These are phyloP conservation scores for Podarcis cretensis DNA, from an alignment of 2,113 vertebrate species.

Conservation along the genomic window DNA sequence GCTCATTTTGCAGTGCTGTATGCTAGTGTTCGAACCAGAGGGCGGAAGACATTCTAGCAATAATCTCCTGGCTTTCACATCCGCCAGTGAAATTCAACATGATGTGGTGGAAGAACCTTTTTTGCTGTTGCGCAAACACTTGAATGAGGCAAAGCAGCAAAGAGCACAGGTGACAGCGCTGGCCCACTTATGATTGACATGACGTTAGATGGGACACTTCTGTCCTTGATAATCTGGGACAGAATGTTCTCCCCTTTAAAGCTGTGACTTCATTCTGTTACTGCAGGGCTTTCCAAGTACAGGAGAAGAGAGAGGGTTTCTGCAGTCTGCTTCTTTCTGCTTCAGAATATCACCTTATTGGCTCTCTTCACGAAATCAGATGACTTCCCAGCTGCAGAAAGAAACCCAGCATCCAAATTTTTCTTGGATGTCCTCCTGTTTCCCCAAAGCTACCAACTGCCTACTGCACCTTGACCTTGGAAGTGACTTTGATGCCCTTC, in stretches of 20 bases:
- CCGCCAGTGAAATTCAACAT: rapidly evolving
- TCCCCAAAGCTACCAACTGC: neutral
- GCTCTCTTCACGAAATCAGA: neutral
- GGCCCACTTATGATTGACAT: slow-evolving; percentile 24
- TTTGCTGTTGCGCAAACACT: neutral
- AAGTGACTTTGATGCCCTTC: neutral
- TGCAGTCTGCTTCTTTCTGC: slow-evolving; percentile 31
- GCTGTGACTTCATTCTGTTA: slow-evolving; percentile 20
- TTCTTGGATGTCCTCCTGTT: rapidly evolving
- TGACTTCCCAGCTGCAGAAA: neutral
- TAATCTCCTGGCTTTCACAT: neutral
- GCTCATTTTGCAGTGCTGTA: slow-evolving; percentile 33
- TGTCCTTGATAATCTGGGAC: slow-evolving; percentile 45
- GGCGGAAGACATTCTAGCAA: rapidly evolving
- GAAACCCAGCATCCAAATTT: neutral
- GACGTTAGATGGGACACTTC: slow-evolving; percentile 60
- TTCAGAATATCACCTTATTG: neutral
- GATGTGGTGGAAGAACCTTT: rapidly evolving
- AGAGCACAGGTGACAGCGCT: slow-evolving; percentile 10
- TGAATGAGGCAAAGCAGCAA: neutral
- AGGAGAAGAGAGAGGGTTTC: neutral
- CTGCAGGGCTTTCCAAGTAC: slow-evolving; percentile 49
- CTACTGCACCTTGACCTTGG: slow-evolving; percentile 63
- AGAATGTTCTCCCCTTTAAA: slow-evolving; percentile 54
- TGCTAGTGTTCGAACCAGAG: rapidly evolving